Conservation (phyloP, 2,113 vertebrate genomes). For the Crotalus viridis region DNA sequence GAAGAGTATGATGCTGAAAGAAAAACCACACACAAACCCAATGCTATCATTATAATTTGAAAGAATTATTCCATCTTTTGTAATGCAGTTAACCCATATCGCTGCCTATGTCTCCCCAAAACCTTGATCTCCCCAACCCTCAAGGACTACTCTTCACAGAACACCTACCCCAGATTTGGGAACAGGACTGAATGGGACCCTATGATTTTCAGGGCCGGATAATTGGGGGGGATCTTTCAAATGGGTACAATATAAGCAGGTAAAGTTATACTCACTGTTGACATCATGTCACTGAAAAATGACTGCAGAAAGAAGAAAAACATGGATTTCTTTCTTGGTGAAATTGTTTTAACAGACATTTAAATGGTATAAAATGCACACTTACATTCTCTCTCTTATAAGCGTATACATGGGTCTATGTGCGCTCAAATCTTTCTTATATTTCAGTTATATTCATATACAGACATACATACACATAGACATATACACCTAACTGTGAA, state of each 20-base stretch:
- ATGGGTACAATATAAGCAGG: background rate
- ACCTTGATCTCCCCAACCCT: background rate
- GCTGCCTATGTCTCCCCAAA: background rate
- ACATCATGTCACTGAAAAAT: accelerated
- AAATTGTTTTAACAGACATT: background rate
- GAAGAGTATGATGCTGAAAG: background rate
- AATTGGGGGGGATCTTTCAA: background rate
- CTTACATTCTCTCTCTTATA: background rate
- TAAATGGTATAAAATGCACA: background rate
- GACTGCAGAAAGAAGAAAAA: background rate
- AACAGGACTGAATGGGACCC: background rate
- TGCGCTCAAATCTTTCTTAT: background rate
- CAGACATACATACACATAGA: no score
- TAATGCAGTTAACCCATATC: background rate
- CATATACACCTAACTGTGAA: no score
- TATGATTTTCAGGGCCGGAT: background rate
- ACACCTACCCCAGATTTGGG: background rate
- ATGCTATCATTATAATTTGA: background rate
- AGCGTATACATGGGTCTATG: background rate
- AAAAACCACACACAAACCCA: background rate
- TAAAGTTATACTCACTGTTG: background rate
- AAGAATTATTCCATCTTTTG: background rate
- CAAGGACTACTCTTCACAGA: background rate
- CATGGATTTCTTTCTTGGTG: background rate
- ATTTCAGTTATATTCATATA: background rate